These are phyloP conservation scores for fruit fly (Drosophila melanogaster) DNA, from an alignment of 1,140 invertebrate species.

Conservation along the genomic window Release_6_plus_ISO1_MT NT_033779.5:12283001-12283500, in stretches of 20 bases:
- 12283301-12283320: conserved; percentile 26
- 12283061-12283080: conserved; percentile 2
- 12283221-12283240: conserved; percentile 9
- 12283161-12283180: conserved; percentile 62
- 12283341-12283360: conserved; percentile 38
- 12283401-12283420: conserved; percentile 64
- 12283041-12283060: neutral
- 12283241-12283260: neutral
- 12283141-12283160: conserved; percentile 61
- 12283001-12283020: too few species aligned
- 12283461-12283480: conserved; percentile 66
- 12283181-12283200: conserved; percentile 16
- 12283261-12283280: conserved; percentile 2
- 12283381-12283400: conserved; percentile 83
- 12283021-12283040: too few species aligned
- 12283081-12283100: conserved; percentile 14
- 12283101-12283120: conserved; percentile 32
- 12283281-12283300: conserved; percentile 36
- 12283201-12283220: conserved; percentile 27
- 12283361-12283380: conserved; percentile 79
- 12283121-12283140: conserved; percentile 47
- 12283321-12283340: neutral
- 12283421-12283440: conserved; percentile 12
- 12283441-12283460: conserved; percentile 29
- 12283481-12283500: conserved; percentile 82